phyloP scores from a whole-genome alignment of 1,140 invertebrate genomes.

The Philopotamus ludificatus region DNA sequence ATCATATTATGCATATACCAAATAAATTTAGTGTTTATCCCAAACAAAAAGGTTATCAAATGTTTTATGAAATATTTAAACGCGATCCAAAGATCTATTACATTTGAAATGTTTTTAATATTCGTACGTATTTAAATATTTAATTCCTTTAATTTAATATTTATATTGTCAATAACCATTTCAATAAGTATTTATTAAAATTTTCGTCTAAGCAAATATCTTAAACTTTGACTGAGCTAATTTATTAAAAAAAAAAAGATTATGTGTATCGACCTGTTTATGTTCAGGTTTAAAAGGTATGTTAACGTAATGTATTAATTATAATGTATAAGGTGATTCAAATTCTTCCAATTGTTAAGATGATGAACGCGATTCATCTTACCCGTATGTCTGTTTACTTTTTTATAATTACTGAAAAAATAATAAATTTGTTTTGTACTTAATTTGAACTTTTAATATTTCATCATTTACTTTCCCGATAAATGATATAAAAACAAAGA shows the following conservation, averaged over 20 bases:
- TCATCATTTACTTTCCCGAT: not conserved
- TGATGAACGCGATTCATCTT: not conserved
- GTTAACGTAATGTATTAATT: not conserved
- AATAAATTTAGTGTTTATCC: no score
- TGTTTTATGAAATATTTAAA: no score
- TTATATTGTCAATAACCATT: not conserved
- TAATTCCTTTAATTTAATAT: no score
- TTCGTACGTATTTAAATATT: no score
- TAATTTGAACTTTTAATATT: no score
- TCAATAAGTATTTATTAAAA: not conserved
- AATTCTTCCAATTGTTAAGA: not conserved
- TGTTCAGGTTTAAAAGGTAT: not conserved
- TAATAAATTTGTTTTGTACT: slow-evolving; percentile 26
- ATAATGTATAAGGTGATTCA: not conserved
- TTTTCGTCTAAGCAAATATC: not conserved
- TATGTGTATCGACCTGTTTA: not conserved
- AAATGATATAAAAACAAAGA: no score
- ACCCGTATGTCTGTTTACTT: not conserved
- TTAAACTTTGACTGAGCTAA: not conserved
- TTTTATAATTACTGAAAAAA: not conserved
- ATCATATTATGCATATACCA: no score
- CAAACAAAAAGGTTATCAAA: no score
- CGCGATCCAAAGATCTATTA: no score
- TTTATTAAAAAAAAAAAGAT: no score
- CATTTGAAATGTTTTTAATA: no score